A percentile compares a stretch with the other conserved stretches of the same genome.
These are phyloP conservation scores for Chionodraco myersi DNA, from an alignment of 2,113 vertebrate species.

Conservation along the genomic window DNA sequence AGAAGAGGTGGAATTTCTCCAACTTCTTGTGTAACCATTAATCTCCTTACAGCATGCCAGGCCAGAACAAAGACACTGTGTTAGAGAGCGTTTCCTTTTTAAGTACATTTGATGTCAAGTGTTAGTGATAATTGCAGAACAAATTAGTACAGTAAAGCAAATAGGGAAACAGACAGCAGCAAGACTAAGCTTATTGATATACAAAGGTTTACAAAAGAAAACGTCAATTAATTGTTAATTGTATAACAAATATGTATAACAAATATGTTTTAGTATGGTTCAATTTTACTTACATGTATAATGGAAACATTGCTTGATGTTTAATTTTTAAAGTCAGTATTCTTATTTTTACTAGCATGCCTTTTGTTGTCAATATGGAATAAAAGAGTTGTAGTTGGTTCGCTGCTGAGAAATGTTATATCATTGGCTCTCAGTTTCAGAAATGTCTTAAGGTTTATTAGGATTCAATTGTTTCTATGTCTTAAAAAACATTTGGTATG, in stretches of 20 bases:
- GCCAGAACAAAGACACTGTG: slow-evolving; percentile 55
- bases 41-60: slow-evolving; percentile 65
- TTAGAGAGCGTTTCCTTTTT: slow-evolving; percentile 29
- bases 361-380: background rate
- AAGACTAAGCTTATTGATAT: background rate
- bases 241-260: background rate
- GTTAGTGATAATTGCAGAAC: slow-evolving; percentile 7
- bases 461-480: background rate
- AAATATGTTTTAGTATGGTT: background rate
- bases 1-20: slow-evolving; percentile 57
- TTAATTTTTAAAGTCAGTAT: background rate
- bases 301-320: background rate
- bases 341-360: background rate
- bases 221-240: background rate
- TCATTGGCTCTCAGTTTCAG: background rate
- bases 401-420: background rate
- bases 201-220: background rate
- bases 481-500: background rate
- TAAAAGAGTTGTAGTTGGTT: background rate
- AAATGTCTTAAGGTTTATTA: background rate
- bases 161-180: slow-evolving; percentile 1
- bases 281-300: background rate
- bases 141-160: background rate
- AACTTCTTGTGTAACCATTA: slow-evolving; percentile 76
- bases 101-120: slow-evolving; percentile 23